These are phyloP conservation scores for Accipiter virgatus DNA, from an alignment of 2,113 vertebrate genomes.

Conservation along the genomic window DNA sequence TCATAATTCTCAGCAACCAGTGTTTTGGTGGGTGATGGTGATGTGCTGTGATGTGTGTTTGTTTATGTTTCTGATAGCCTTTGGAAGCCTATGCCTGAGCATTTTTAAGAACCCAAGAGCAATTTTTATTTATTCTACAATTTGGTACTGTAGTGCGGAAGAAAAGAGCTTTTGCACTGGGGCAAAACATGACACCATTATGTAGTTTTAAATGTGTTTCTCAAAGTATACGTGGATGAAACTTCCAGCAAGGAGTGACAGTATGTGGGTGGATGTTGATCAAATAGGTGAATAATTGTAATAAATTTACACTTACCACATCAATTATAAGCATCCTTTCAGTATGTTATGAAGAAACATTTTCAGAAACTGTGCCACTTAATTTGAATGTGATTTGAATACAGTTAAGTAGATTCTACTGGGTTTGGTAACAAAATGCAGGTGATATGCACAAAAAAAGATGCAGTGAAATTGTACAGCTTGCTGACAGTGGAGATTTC, in stretches of 20 bases:
- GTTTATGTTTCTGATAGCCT: background rate
- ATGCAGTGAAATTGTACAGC: background rate
- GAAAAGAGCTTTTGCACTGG: background rate
- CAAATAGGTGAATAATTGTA: constrained; percentile 18
- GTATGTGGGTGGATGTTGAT: background rate
- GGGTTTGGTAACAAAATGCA: background rate
- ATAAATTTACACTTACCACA: background rate
- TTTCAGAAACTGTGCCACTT: background rate
- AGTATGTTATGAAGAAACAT: background rate
- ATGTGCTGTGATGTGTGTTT: background rate
- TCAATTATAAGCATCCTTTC: background rate
- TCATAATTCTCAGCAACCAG: background rate
- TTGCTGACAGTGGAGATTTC: background rate
- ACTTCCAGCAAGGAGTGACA: background rate
- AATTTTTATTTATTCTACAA: constrained; percentile 34
- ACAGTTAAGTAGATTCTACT: background rate
- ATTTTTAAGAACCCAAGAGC: constrained; percentile 5
- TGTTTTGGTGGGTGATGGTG: background rate
- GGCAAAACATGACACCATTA: background rate
- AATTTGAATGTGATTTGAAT: constrained; percentile 16
- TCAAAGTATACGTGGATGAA: background rate
- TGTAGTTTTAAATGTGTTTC: background rate
- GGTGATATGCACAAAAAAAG: background rate
- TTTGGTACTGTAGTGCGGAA: background rate
- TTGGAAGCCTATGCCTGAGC: background rate